Percentiles rank a stretch among this genome's conserved stretches.
Conservation (phyloP, 2,113 vertebrate species). For the Pomatostomus ruficeps region DNA sequence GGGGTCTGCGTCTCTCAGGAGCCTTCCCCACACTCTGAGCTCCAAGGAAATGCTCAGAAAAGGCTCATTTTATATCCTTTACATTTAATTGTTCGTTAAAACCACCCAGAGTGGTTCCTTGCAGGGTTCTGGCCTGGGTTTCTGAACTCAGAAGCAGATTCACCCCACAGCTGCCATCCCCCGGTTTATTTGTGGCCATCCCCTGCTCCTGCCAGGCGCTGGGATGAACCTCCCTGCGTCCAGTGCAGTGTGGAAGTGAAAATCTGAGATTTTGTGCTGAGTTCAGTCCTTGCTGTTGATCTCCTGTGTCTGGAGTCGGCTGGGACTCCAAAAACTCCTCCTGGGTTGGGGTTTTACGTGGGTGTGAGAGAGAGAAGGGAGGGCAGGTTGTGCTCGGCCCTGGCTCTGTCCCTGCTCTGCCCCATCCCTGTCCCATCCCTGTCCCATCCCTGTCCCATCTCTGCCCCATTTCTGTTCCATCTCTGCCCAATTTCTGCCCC, state of each 20-base stretch:
- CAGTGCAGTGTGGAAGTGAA: neutral
- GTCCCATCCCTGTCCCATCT: no score
- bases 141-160: neutral
- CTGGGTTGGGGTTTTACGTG: neutral
- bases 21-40: neutral
- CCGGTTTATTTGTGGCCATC: neutral
- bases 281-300: neutral
- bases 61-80: neutral
- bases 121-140: neutral
- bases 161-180: neutral
- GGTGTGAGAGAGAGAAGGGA: neutral
- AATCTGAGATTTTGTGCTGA: neutral
- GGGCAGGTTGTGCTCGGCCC: neutral
- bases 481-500: no score
- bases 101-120: fast-evolving
- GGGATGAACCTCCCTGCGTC: neutral
- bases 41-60: neutral
- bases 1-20: neutral
- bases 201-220: neutral
- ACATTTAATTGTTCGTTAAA: neutral
- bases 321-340: neutral
- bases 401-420: no score
- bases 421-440: no score
- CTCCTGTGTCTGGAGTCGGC: neutral
- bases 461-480: no score